These are phyloP conservation scores for Poeciliopsis gracilis DNA, from an alignment of 2,797 vertebrate species.

Conservation along the genomic window DNA sequence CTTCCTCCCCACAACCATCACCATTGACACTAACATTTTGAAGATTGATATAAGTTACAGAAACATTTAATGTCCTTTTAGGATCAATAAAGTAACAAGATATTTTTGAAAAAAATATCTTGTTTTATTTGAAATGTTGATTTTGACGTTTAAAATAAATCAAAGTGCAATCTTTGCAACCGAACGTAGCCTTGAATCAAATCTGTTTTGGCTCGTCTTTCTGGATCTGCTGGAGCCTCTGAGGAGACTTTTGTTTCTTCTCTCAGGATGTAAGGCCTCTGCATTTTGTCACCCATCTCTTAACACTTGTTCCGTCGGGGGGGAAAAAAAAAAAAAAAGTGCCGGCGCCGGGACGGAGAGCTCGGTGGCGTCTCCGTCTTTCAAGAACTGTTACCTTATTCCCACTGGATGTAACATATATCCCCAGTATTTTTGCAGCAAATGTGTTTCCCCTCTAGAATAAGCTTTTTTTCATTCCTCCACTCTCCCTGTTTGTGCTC, in stretches of 20 bases:
- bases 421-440: slow-evolving; percentile 46
- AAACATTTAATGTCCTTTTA: no score
- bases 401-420: slow-evolving; percentile 52
- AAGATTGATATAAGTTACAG: no score
- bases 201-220: background rate
- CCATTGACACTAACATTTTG: no score
- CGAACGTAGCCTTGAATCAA: background rate
- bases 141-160: background rate
- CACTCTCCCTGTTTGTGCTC: slow-evolving; percentile 21
- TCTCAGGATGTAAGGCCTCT: background rate
- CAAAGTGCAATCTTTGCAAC: background rate
- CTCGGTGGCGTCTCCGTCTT: slow-evolving; percentile 1
- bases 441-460: slow-evolving; percentile 51
- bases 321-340: background rate
- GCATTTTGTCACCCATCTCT: slow-evolving; percentile 7
- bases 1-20: no score
- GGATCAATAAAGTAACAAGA: no score
- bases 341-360: slow-evolving; percentile 5
- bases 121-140: background rate
- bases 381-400: slow-evolving; percentile 45
- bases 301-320: background rate
- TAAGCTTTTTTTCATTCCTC: slow-evolving; percentile 32
- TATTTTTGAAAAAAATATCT: background rate
- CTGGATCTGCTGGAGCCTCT: background rate
- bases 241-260: background rate